Evolutionary conservation across 2,888 invertebrate species (phyloP), one percentile per base, ranked within the genome.

Genomic region (Coecobrya sp.): DNA sequence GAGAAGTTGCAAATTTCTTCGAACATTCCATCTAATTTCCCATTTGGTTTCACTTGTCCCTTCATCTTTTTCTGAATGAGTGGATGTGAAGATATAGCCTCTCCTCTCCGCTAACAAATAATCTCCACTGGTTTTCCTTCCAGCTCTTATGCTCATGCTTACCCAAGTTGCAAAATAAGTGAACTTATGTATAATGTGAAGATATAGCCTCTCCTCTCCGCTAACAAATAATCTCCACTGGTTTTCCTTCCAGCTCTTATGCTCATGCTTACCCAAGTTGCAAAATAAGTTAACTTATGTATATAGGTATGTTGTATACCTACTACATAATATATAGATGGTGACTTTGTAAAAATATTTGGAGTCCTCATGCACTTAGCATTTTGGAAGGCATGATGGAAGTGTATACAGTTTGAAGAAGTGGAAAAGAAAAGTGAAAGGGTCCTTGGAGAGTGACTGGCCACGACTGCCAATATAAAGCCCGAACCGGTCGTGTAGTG

Each of bases 41-140:
- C 90, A 70, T 90, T 85, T 85, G 90, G 90, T 90, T 90, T 90
- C 62, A 76, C 76, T 90, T 90, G 90, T 90, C 90, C 90, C 90
- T 85, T 90, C 90, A 85, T 62, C 76, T 90, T 90, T n/a, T 90
- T 90, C 85, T 90, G 85, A 90, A 73, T 85, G 85, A 90, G 70
- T 90, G 85, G 59, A 62, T 25, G 27, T 68, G 65, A 10, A 22
- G 76, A 76, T 49, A 76, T n/a, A n/a, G n/a, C n/a, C n/a, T n/a
- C n/a, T 22, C 73, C 42, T 76, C 49, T 22, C 10, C 36, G n/a
- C 42, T 19, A 30, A 5, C 27, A 70, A 70, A 70, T 36, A 70
- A 76, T 76, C 86, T 52, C 42, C 11, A 1, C 19, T 86, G 70
- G 36, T 70, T 62, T 36, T 82, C 36, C 70, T 1, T 70, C 70